Conservation (phyloP, 2,888 invertebrate genomes). For the Phyllotreta striolata region DNA sequence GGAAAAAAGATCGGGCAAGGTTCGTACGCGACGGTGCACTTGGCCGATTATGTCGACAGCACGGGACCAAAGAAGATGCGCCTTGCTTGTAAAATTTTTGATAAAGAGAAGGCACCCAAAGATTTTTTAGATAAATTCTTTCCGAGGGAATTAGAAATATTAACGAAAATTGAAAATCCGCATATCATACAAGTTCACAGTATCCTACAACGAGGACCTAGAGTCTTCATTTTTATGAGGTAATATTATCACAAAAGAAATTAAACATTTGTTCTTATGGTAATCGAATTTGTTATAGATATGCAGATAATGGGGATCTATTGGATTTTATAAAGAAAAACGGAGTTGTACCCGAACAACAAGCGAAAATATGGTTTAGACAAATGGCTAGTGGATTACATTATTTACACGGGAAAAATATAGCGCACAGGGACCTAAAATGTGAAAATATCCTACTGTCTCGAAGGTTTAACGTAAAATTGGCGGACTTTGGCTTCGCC, state of each 20-base stretch:
- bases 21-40: slow-evolving; percentile 89
- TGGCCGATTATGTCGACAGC: slow-evolving; percentile 81
- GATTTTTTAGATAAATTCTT: slow-evolving; percentile 94
- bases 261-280: slow-evolving; percentile 9
- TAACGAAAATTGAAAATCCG: slow-evolving; percentile 88
- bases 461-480: slow-evolving; percentile 85
- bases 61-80: slow-evolving; percentile 75
- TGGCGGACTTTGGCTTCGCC: slow-evolving; percentile 95
- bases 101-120: slow-evolving; percentile 85
- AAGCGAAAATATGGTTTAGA: slow-evolving; percentile 83
- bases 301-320: slow-evolving; percentile 90
- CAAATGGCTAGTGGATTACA: slow-evolving; percentile 86
- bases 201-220: slow-evolving; percentile 81
- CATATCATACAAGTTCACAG: slow-evolving; percentile 91
- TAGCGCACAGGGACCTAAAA: slow-evolving; percentile 92
- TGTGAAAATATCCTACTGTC: slow-evolving; percentile 90
- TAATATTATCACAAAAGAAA: slow-evolving; percentile 37
- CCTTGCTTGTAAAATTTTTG: slow-evolving; percentile 90
- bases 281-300: slow-evolving; percentile 56
- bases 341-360: slow-evolving; percentile 80
- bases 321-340: slow-evolving; percentile 82
- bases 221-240: slow-evolving; percentile 91
- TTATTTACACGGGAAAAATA: slow-evolving; percentile 84
- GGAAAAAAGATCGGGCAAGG: slow-evolving; percentile 87
- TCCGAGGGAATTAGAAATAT: slow-evolving; percentile 89